Evolutionary conservation across 1,140 invertebrate genomes (phyloP).

Genomic region (Drosophila sechellia): DNA sequence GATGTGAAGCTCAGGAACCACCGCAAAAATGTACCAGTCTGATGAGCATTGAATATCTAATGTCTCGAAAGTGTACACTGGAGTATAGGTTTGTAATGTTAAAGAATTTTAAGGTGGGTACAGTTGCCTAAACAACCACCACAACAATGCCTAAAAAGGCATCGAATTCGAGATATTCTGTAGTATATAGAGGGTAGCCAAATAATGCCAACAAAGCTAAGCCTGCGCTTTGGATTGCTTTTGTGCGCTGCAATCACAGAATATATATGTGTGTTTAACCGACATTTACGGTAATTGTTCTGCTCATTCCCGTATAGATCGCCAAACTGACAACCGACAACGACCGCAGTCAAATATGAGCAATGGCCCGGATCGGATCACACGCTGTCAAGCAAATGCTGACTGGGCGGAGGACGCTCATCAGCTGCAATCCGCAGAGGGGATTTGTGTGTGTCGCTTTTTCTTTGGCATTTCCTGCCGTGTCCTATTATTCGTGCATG

Average conservation of each 20-base stretch:
- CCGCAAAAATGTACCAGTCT: background rate
- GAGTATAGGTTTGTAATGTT: too few species aligned
- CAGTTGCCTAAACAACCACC: too few species aligned
- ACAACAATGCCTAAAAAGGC: too few species aligned
- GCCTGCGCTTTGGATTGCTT: background rate
- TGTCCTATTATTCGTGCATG: constrained; percentile 59
- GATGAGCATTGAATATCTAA: background rate
- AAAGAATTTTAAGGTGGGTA: too few species aligned
- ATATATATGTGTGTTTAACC: constrained; percentile 4
- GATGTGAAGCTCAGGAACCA: constrained; percentile 4
- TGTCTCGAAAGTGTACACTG: background rate
- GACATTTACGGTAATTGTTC: constrained; percentile 53
- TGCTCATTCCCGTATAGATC: constrained; percentile 24
- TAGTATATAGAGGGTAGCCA: too few species aligned
- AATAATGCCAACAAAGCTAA: constrained; percentile 9
- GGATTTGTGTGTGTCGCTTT: constrained; percentile 37
- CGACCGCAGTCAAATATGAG: constrained; percentile 41
- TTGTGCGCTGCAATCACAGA: constrained; percentile 7
- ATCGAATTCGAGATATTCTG: too few species aligned
- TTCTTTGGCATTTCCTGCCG: constrained; percentile 52
- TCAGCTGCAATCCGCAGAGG: constrained; percentile 35
- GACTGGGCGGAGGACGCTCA: constrained; percentile 28
- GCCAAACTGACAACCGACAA: constrained; percentile 58
- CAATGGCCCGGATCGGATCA: constrained; percentile 15
- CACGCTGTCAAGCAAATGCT: constrained; percentile 50